Evolutionary conservation across 1,140 invertebrate species (phyloP), one percentile per base, ranked within the genome.

Genomic region (Bombus polaris): DNA sequence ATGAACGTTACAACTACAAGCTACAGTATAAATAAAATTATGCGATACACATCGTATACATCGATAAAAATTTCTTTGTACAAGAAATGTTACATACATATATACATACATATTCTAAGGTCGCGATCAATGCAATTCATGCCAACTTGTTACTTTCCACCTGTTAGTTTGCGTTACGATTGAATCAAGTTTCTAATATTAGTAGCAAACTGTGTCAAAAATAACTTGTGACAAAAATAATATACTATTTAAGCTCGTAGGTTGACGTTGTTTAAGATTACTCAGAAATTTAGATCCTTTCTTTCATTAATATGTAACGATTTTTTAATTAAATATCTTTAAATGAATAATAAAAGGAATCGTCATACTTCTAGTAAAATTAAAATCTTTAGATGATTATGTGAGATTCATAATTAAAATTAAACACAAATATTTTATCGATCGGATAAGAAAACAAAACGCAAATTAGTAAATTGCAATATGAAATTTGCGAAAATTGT

Each of bases 91-190:
- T 47, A 84, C 47, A 53, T 22, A 53, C 18, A 53, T 53, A 53
- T 53, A 22, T 8, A 18, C 22, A 2, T 28, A 10, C 22, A n/a
- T 35, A 47, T 22, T 35, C 10, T n/a, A 53, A 57, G 25, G 47
- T 37, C 10, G 53, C 18, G 53, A 82, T 73, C 62, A 42, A 68
- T 47, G 76, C n/a, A 35, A 68, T 42, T 71, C 32, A 62, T 74
- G 88, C 85, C 90, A 88, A 90, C 47, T 89, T 83, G 82, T 83
- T 80, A 65, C 71, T 79, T 81, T 79, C 78, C 90, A 93, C 90
- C 90, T 92, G 91, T 92, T 90, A 83, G 75, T 68, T 25, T 32
- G 10, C 28, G 68, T 68, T 76, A 66, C 81, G 83, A 28, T 75
- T 32, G 39, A 78, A 79, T 32, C 62, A 76, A 73, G 47, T 71